Percentiles rank a stretch among this genome's conserved stretches.
phyloP scores from a whole-genome alignment of 2,797 vertebrate genomes.

The Hirundo rustica region DNA sequence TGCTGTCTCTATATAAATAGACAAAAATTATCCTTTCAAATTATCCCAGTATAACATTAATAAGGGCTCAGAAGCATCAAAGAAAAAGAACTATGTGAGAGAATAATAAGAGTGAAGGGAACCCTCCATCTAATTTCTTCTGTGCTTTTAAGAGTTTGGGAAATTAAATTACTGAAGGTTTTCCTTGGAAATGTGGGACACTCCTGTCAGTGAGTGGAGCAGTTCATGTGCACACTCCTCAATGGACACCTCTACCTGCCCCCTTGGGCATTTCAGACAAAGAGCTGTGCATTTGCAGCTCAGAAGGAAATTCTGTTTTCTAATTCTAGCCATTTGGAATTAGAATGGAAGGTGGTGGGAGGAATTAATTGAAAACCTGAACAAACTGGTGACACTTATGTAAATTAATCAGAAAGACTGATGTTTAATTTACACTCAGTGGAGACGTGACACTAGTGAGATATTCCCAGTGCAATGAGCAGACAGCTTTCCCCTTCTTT shows the following conservation, averaged over 20 bases:
- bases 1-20: neutral
- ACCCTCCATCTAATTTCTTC: neutral
- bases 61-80: neutral
- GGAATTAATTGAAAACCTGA: neutral
- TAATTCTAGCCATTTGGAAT: neutral
- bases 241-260: neutral
- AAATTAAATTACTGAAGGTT: neutral
- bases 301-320: neutral
- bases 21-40: neutral
- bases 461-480: neutral
- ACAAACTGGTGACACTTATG: neutral
- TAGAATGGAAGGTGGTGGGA: neutral
- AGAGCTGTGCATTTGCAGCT: neutral
- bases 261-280: neutral
- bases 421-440: neutral
- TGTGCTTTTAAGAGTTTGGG: neutral
- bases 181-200: neutral
- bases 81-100: neutral
- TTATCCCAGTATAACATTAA: neutral
- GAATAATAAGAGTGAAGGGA: neutral
- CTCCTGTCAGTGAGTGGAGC: neutral
- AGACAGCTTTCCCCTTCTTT: neutral
- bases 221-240: neutral
- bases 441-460: neutral
- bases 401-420: neutral